phyloP scores from a whole-genome alignment of 2,113 vertebrate species.

The Rhabdomys dilectus region DNA sequence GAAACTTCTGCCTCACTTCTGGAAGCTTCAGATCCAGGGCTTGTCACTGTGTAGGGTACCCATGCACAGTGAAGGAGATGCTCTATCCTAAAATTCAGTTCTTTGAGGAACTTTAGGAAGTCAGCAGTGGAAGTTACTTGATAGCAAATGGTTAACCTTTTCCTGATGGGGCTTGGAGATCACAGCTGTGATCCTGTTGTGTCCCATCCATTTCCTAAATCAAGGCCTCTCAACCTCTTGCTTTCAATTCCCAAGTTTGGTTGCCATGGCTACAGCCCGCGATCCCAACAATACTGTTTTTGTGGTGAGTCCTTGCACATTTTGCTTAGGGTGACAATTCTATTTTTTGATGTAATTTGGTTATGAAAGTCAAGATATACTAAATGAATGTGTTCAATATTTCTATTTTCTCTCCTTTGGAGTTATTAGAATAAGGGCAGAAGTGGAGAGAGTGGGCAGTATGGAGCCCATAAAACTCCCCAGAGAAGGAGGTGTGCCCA shows the following conservation, averaged over 20 bases:
- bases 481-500: not conserved
- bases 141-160: not conserved
- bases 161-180: not conserved
- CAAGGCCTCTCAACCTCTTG: not conserved
- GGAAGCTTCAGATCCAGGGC: not conserved
- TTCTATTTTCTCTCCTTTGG: not conserved
- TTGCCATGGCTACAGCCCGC: not conserved
- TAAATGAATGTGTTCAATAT: not conserved
- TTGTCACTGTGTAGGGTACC: not conserved
- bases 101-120: slow-evolving; percentile 38
- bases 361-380: not conserved
- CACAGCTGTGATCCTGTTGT: not conserved
- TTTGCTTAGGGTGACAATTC: not conserved
- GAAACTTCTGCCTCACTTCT: not conserved
- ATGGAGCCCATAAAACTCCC: not conserved
- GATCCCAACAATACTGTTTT: not conserved
- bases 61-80: not conserved
- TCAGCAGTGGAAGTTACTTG: not conserved
- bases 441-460: not conserved
- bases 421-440: not conserved
- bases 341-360: not conserved
- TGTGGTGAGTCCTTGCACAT: not conserved
- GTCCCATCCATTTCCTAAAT: not conserved
- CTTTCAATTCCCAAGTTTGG: not conserved
- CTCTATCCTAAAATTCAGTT: not conserved